Conservation (phyloP, 2,113 vertebrate species). For the Speoplatyrhinus poulsoni region DNA sequence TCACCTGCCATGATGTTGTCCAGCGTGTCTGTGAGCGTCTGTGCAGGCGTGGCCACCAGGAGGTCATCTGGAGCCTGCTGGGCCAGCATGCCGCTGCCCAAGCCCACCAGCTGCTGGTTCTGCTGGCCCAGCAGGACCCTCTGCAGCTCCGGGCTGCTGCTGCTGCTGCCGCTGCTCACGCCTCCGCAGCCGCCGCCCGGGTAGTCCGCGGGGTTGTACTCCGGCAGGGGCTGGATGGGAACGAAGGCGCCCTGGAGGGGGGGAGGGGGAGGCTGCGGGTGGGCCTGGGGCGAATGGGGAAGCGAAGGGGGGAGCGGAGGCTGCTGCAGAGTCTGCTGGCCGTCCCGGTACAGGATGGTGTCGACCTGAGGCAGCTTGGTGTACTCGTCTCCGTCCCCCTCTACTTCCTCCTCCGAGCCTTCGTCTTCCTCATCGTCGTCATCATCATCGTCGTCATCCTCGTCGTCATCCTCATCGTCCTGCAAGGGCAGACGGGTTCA, state of each 20-base stretch:
- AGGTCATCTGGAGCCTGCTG: constrained; percentile 83
- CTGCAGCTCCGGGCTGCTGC: constrained; percentile 90
- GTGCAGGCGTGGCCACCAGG: constrained; percentile 75
- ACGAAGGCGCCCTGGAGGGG: constrained; percentile 84
- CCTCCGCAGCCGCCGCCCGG: constrained; percentile 80
- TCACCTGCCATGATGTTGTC: constrained; percentile 98
- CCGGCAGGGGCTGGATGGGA: constrained; percentile 90
- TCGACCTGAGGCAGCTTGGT: constrained; percentile 91
- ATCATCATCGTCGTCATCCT: constrained; percentile 48
- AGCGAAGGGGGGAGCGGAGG: constrained; percentile 68
- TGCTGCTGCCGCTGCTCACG: constrained; percentile 19
- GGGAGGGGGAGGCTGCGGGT: constrained; percentile 66
- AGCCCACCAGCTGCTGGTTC: constrained; percentile 79
- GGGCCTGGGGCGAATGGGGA: constrained; percentile 75
- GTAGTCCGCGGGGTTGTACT: constrained; percentile 90
- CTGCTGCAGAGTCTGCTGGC: constrained; percentile 75
- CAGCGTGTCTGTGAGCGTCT: constrained; percentile 96
- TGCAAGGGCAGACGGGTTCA: constrained; percentile 17
- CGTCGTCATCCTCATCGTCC: constrained; percentile 59
- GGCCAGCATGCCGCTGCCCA: constrained; percentile 88
- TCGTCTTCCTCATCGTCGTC: constrained; percentile 83
- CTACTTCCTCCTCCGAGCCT: constrained; percentile 85
- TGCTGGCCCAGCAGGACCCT: constrained; percentile 90
- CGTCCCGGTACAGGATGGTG: constrained; percentile 86
- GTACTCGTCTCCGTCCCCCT: constrained; percentile 87